Base-by-base conservation (phyloP, 2,888 invertebrate species). In the Lasioglossum morio region DNA sequence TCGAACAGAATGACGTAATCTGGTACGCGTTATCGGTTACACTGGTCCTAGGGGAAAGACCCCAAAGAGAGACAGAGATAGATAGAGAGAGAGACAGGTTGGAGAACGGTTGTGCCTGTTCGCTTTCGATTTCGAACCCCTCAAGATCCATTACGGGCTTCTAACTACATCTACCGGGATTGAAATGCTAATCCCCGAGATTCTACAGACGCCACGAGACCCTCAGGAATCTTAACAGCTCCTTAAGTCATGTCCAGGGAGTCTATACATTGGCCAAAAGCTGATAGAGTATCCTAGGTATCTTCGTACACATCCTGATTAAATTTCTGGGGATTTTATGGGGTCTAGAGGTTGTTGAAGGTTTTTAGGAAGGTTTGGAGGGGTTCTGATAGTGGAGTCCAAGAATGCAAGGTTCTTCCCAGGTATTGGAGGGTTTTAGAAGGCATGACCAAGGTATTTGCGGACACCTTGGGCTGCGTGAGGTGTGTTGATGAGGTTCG, bases 1-100 rank as follows among this genome's bases (percentile, higher is more conserved):
- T 76, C 76, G 16, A 16, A 14, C 30, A 14, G 27, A 27, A 19
- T 60, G 77, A 79, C 77, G 85, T 60, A 70, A 85, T 85, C 85
- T 34, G 27, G 43, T 16, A 12, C 19, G 60, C 57, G 76, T 73
- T 81, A 81, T 81, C 83, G 53, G 12, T 16, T n/a, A 66, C 66
- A 72, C 34, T 37, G 30, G 40, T 30, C 16, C 63, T 40, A 53
- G 72, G 66, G 66, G 34, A 30, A 34, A 30, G 30, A 19, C 1
- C 19, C 0, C 60, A 5, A 60, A 16, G 27, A 12, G 60, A n/a
- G 27, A 27, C 27, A n/a, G 27, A 60, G 60, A 27, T 8, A 14
- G 14, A 60, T 27, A n/a, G 57, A 48, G 19, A 19, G 48, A 19
- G 7, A 23, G 23, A 53, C 48, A 23, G 53, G 23, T n/a, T 30